Evolutionary conservation across 2,888 invertebrate genomes (phyloP).

Genomic region (Cerastoderma edule): DNA sequence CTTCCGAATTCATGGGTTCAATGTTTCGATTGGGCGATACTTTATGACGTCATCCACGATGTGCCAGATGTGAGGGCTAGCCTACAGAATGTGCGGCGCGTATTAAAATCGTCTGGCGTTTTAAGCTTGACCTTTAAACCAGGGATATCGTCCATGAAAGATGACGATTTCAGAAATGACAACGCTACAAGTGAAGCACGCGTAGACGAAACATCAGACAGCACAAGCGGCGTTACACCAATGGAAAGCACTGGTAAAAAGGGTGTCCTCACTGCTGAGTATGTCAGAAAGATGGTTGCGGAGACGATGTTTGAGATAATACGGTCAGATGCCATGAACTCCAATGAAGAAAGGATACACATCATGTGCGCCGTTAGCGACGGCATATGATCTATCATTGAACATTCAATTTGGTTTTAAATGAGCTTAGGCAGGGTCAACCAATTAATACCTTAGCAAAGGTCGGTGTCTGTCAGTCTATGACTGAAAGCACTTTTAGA

Average conservation of each 20-base stretch:
- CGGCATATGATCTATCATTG: not conserved
- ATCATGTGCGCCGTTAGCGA: slow-evolving; percentile 8
- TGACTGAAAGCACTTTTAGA: too few species aligned
- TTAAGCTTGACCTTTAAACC: slow-evolving; percentile 16
- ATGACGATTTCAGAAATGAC: not conserved
- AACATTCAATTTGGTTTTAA: too few species aligned
- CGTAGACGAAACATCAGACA: not conserved
- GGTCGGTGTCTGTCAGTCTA: too few species aligned
- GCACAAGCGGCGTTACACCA: not conserved
- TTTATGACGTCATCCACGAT: slow-evolving; percentile 14
- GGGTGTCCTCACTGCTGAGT: not conserved
- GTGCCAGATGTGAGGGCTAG: not conserved
- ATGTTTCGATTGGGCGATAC: slow-evolving; percentile 15
- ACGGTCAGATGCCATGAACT: not conserved
- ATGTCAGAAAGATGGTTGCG: slow-evolving; percentile 4
- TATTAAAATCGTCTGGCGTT: slow-evolving; percentile 9
- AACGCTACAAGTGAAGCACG: not conserved
- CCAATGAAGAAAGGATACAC: not conserved
- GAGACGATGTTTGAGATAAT: slow-evolving; percentile 13
- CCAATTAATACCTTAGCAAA: too few species aligned
- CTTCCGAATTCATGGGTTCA: slow-evolving; percentile 20
- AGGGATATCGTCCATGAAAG: not conserved
- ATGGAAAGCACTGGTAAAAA: not conserved
- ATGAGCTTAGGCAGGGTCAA: too few species aligned
- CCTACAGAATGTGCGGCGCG: not conserved